Evolutionary conservation across 2,888 invertebrate species (phyloP).

Genomic region (Lasioglossum pauxillum): DNA sequence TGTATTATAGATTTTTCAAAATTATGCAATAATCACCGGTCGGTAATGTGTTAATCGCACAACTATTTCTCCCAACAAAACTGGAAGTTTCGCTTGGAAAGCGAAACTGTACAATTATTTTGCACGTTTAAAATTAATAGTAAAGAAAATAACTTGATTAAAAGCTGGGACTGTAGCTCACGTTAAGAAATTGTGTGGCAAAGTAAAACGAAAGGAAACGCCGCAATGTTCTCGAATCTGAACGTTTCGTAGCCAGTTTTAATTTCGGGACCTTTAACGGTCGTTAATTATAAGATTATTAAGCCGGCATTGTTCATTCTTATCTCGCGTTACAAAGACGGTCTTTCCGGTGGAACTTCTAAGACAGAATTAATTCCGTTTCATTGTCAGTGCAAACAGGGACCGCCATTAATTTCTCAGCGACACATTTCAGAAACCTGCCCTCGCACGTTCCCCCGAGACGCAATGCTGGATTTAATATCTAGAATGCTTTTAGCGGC

Average conservation of each 20-base stretch:
- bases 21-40: too few relatives aligned
- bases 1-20: too few relatives aligned
- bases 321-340: background rate
- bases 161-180: background rate
- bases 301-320: background rate
- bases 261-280: background rate
- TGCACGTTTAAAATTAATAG: too few relatives aligned
- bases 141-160: background rate
- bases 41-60: too few relatives aligned
- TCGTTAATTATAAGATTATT: slow-evolving; percentile 9
- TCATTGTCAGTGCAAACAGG: background rate
- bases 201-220: background rate
- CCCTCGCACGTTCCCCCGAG: background rate
- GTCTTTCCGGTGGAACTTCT: background rate
- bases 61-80: too few relatives aligned
- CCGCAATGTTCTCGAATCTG: background rate
- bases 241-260: background rate
- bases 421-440: background rate
- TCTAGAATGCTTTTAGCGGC: slow-evolving; percentile 26
- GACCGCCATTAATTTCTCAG: slow-evolving; percentile 14
- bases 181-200: background rate
- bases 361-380: slow-evolving; percentile 1
- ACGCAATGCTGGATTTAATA: slow-evolving; percentile 35
- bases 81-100: too few relatives aligned
- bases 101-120: too few relatives aligned